Conservation (phyloP, 2,113 vertebrate species). For the Ariopsis seemanni region DNA sequence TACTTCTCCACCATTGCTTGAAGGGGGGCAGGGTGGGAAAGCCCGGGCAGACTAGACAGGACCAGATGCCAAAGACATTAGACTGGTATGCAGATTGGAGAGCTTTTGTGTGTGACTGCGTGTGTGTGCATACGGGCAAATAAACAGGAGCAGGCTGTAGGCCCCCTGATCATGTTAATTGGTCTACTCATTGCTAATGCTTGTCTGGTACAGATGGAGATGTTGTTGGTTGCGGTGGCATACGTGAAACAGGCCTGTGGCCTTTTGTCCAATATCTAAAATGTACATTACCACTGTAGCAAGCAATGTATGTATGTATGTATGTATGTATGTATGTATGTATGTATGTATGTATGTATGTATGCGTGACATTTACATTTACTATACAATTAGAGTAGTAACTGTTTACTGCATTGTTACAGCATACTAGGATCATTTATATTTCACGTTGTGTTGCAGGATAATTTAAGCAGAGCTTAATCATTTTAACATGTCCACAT, state of each 20-base stretch:
- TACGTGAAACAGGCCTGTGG: constrained; percentile 9
- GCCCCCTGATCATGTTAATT: constrained; percentile 58
- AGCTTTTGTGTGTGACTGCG: constrained; percentile 46
- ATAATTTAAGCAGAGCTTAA: not conserved
- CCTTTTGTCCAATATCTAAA: constrained; percentile 3
- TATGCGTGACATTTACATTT: not conserved
- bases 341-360: not conserved
- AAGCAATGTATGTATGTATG: not conserved
- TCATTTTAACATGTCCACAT: not conserved
- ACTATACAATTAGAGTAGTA: not conserved
- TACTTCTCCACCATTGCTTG: constrained; percentile 39
- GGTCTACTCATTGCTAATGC: constrained; percentile 47
- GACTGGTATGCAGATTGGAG: constrained; percentile 56
- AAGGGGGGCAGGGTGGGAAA: constrained; percentile 58
- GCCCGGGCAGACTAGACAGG: constrained; percentile 50
- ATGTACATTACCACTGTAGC: not conserved
- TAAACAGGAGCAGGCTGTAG: constrained; percentile 40
- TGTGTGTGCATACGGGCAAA: constrained; percentile 41
- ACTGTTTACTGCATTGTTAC: not conserved
- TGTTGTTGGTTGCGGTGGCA: constrained; percentile 25
- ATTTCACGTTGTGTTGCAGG: not conserved
- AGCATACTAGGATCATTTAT: not conserved
- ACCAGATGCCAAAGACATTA: constrained; percentile 56
- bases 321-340: not conserved
- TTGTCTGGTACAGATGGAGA: constrained; percentile 52